Base-by-base conservation (phyloP, 2,797 vertebrate species). In the Loris lydekkerianus region DNA sequence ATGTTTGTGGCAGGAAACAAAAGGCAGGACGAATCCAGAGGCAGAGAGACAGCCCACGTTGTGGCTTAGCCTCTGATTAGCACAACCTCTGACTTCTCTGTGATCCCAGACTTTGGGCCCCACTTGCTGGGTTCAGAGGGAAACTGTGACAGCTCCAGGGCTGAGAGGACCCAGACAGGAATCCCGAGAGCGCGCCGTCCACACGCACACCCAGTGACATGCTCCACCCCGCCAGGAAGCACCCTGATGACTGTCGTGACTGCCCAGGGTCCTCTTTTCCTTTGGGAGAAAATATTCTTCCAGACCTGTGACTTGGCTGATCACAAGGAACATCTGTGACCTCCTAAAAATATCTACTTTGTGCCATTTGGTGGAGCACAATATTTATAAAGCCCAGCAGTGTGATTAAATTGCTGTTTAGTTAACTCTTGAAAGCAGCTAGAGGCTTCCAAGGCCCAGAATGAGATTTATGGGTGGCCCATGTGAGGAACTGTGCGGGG, bases 291-390 rank as follows among this genome's bases (percentile, higher is more conserved):
- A n/a, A 43, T 70, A 29, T 75, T 86, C 77, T 93, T 91, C 21
- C 78, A 96, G 95, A 94, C 61, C 92, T 97, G 75, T 82, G 81
- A 95, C 88, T 97, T 95, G 77, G 95, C 89, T 97, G 91, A 97
- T 97, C 88, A 93, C 56, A 93, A 67, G 78, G 93, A 97, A 97
- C 96, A 97, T 97, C 97, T 97, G 96, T 78, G 78, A 89, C 84
- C 63, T 96, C 86, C 96, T 97, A 96, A 97, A 97, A 98, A 98
- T 96, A 97, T 87, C 94, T 86, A 89, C 94, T 94, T 97, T 78
- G 75, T 95, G 77, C 92, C 97, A 72, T 97, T 97, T 95, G 91
- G 90, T 85, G 75, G 92, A 97, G 70, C 92, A 96, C 82, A 96
- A 95, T 97, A 96, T 98, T 97, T 97, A 97, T 95, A 84, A 60